A percentile compares a stretch with the other conserved stretches of the same genome.
Conservation (phyloP, 2,113 vertebrate species). For the Petaurus breviceps region DNA sequence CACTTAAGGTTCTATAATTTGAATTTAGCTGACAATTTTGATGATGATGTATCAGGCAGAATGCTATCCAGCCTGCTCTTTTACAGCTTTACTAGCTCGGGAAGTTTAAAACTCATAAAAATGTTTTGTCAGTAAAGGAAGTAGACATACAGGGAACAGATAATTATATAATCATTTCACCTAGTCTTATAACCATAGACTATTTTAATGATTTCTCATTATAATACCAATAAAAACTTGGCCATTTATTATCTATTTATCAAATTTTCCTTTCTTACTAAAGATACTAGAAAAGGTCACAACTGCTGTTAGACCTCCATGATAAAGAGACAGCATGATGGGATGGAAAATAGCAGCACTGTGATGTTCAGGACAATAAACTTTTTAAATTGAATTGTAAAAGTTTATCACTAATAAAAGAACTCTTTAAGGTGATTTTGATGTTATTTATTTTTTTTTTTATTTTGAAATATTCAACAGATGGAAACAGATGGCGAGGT, state of each 20-base stretch:
- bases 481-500: conserved; percentile 68
- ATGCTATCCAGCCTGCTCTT: neutral
- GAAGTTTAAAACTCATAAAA: conserved; percentile 62
- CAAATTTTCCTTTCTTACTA: conserved; percentile 50
- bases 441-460: conserved; percentile 36
- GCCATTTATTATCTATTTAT: conserved; percentile 66
- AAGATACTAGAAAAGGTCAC: conserved; percentile 50
- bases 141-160: conserved; percentile 11
- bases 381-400: conserved; percentile 73
- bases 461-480: conserved; percentile 64
- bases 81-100: conserved; percentile 41
- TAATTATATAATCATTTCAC: conserved; percentile 56
- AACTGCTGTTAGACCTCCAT: conserved; percentile 6
- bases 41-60: neutral
- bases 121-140: conserved; percentile 62
- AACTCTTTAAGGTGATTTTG: conserved; percentile 72
- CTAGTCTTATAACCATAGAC: conserved; percentile 29
- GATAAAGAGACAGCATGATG: conserved; percentile 53
- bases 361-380: conserved; percentile 48
- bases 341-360: conserved; percentile 51
- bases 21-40: conserved; percentile 12
- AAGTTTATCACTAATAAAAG: conserved; percentile 77
- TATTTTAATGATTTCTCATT: conserved; percentile 62
- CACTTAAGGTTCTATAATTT: neutral
- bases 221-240: conserved; percentile 52